These are phyloP conservation scores for Cyprinella venusta DNA, from an alignment of 2,797 vertebrate genomes.

Conservation along the genomic window DNA sequence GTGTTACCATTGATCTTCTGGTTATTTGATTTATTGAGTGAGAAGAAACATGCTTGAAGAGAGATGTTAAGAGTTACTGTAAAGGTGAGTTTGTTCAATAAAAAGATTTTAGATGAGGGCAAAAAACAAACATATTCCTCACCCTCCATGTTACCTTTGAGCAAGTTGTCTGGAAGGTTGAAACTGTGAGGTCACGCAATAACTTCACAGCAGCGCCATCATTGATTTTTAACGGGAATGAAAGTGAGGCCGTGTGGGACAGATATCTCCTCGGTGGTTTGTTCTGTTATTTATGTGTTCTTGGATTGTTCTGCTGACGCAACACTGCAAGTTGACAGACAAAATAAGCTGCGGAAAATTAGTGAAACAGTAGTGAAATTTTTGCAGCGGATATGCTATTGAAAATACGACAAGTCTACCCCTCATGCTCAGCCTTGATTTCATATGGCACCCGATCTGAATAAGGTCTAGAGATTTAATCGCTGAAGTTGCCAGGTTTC, in stretches of 20 bases:
- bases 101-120: constrained; percentile 31
- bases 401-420: background rate
- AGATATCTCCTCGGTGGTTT: background rate
- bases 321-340: background rate
- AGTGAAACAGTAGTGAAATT: background rate
- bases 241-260: background rate
- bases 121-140: constrained; percentile 29
- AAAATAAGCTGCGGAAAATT: background rate
- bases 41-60: background rate
- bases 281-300: background rate
- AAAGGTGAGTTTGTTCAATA: constrained; percentile 34
- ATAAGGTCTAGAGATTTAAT: background rate
- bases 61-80: constrained; percentile 12
- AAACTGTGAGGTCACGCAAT: background rate
- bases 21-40: constrained; percentile 25
- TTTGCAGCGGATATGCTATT: background rate
- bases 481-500: background rate
- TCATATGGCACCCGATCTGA: background rate
- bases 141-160: constrained; percentile 14
- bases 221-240: background rate
- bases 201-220: background rate
- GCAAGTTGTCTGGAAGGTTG: constrained; percentile 12
- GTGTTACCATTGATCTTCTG: background rate
- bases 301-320: background rate
- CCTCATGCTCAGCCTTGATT: background rate